A percentile compares a stretch with the other conserved stretches of the same genome.
These are phyloP conservation scores for Rhinoderma darwinii DNA, from an alignment of 2,113 vertebrate species.

Conservation along the genomic window DNA sequence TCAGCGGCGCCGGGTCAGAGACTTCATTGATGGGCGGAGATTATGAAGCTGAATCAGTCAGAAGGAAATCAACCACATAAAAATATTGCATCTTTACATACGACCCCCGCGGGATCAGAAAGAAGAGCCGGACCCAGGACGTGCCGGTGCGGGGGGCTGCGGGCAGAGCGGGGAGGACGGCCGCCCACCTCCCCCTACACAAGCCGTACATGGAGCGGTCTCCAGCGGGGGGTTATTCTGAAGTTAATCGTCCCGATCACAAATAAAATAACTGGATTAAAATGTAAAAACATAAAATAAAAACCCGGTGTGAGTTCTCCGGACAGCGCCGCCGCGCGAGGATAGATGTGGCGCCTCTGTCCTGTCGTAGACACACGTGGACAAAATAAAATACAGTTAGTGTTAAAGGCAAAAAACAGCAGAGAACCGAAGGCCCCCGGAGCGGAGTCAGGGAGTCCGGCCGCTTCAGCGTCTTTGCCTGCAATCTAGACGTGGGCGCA, in stretches of 20 bases:
- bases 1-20: background rate
- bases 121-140: background rate
- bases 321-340: conserved; percentile 69
- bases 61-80: conserved; percentile 68
- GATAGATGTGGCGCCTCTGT: conserved; percentile 73
- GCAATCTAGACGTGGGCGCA: conserved; percentile 62
- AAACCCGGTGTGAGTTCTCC: conserved; percentile 77
- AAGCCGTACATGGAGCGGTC: background rate
- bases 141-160: background rate
- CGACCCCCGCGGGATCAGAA: conserved; percentile 71
- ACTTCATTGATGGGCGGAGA: background rate
- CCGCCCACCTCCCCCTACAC: no score
- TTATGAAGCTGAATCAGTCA: conserved; percentile 47
- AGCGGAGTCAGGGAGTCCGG: conserved; percentile 75
- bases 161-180: background rate
- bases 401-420: conserved; percentile 95
- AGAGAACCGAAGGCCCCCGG: conserved; percentile 81
- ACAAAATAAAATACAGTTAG: conserved; percentile 94
- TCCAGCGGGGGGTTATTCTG: conserved; percentile 68
- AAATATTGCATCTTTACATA: conserved; percentile 74
- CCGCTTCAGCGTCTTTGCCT: conserved; percentile 74
- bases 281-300: conserved; percentile 74
- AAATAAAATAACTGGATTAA: conserved; percentile 78
- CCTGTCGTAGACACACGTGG: conserved; percentile 93
- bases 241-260: conserved; percentile 58